Conservation (phyloP, 2,113 vertebrate species). For the Leuciscus idus region DNA sequence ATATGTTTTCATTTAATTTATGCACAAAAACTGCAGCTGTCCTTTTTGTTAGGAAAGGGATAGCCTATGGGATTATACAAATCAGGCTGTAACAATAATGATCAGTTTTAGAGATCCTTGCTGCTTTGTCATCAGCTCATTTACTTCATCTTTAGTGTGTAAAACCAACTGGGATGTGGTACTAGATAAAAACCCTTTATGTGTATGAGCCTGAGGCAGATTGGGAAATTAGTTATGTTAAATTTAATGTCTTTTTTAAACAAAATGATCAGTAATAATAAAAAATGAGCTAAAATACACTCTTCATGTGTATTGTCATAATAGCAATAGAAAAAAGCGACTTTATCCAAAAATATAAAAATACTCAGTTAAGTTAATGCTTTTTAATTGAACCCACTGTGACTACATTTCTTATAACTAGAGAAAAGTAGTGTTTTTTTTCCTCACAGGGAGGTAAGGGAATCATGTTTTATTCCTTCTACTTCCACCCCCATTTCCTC, state of each 20-base stretch:
- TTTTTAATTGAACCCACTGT: neutral
- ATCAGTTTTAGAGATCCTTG: neutral
- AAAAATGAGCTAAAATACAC: neutral
- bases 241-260: neutral
- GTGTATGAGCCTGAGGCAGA: neutral
- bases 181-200: neutral
- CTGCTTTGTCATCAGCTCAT: conserved; percentile 20
- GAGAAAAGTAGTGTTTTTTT: neutral
- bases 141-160: neutral
- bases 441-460: neutral
- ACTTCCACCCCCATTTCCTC: conserved; percentile 3
- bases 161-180: conserved; percentile 1
- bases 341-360: neutral
- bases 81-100: neutral
- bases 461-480: conserved; percentile 47
- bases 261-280: neutral
- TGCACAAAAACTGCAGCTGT: neutral
- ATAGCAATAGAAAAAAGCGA: neutral
- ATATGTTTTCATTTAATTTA: neutral
- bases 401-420: neutral
- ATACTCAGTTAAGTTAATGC: neutral
- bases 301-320: neutral
- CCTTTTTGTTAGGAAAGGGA: neutral
- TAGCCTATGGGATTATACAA: neutral
- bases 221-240: neutral